phyloP scores from a whole-genome alignment of 2,888 invertebrate species.

The Aspidiotus rigidus region DNA sequence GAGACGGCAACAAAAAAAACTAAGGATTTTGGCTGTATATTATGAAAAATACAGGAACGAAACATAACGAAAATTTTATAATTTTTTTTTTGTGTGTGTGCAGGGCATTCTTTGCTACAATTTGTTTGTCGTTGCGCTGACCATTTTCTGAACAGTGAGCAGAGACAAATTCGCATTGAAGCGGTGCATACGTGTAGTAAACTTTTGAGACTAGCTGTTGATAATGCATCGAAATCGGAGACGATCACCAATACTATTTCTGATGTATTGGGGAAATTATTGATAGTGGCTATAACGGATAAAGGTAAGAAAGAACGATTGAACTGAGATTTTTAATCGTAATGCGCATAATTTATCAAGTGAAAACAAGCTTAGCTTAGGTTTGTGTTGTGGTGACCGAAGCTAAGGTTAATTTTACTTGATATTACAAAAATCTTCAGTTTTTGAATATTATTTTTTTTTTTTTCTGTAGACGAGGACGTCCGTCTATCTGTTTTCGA shows the following conservation, averaged over 20 bases:
- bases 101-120: conserved; percentile 73
- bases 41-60: no score
- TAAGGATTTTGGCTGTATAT: neutral
- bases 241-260: conserved; percentile 82
- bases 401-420: no score
- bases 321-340: neutral
- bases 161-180: conserved; percentile 83
- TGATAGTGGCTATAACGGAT: conserved; percentile 91
- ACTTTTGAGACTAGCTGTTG: conserved; percentile 72
- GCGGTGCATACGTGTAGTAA: conserved; percentile 90
- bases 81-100: neutral
- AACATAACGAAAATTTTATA: neutral
- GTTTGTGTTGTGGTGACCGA: no score
- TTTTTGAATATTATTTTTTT: neutral
- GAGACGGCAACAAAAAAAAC: neutral
- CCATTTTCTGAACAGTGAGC: conserved; percentile 79
- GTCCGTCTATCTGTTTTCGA: conserved; percentile 87
- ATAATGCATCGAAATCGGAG: conserved; percentile 56
- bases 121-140: conserved; percentile 90
- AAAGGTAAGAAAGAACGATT: conserved; percentile 55
- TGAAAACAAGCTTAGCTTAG: no score
- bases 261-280: conserved; percentile 78
- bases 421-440: no score
- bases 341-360: no score
- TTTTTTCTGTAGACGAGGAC: conserved; percentile 59